Evolutionary conservation across 2,113 vertebrate genomes (phyloP), one percentile per base, ranked within the genome.

Genomic region (Ceyx cyanopectus): DNA sequence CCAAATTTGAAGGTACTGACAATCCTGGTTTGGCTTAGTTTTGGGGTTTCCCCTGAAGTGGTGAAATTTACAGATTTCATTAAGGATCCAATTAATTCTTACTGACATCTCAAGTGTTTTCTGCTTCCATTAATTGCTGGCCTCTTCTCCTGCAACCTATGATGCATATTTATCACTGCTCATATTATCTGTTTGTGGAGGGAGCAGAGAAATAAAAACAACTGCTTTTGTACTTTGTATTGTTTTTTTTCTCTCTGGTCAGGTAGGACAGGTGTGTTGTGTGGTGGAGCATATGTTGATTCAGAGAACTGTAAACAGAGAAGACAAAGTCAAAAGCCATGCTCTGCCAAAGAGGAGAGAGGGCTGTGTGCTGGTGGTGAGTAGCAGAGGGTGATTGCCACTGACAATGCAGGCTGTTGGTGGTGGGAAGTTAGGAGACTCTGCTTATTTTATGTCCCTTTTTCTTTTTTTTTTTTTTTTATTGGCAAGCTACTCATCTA

Each of bases 401-500:
- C n/a, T 74, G 81, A 66, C 75, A 89, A 21, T 1, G 4, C 67
- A 82, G 91, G 24, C 70, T 89, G 53, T 66, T 87, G 80, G 45
- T 93, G 67, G 24, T 54, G 73, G 15, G 46, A 12, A 70, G 46
- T 51, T 50, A 66, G 63, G 51, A 82, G 34, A 40, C 24, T 73
- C 40, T 62, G 37, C 79, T 70, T 87, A 61, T 84, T 93, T 92
- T 62, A 26, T 87, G 72, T 90, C 60, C 60, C 56, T 88, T 87
- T 37, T 34, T 34, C 34, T 34, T 34, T 34, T 34, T 34, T 34
- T 34, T 34, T 34, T 79, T 69, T 72, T 63, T 85, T 89, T 40
- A 67, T 72, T 87, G 75, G 69, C 84, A 87, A 70, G 63, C 46
- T 92, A 26, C 63, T 92, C 54, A 96, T 93, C 54, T 74, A 72